A percentile compares a stretch with the other conserved stretches of the same genome.
These are phyloP conservation scores for Didymodactylos carnosus DNA, from an alignment of 2,888 invertebrate genomes.

Conservation along the genomic window DNA sequence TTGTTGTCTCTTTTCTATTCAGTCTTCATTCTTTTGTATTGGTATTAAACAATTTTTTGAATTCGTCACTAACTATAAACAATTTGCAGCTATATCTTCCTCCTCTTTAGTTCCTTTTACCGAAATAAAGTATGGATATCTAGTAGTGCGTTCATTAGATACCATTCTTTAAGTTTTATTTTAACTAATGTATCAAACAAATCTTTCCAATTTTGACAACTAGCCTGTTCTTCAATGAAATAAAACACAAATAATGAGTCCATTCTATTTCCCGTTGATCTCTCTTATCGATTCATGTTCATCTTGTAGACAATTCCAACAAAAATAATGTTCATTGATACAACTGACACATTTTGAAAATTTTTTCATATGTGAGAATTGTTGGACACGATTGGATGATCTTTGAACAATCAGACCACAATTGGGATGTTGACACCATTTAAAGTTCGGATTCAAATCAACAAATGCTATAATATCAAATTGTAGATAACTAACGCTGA, in stretches of 20 bases:
- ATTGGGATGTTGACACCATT: slow-evolving; percentile 50
- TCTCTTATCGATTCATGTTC: slow-evolving; percentile 47
- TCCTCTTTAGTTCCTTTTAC: slow-evolving; percentile 29
- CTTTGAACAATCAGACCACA: slow-evolving; percentile 45
- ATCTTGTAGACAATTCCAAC: slow-evolving; percentile 42
- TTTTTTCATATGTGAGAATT: slow-evolving; percentile 30
- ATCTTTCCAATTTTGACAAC: slow-evolving; percentile 46
- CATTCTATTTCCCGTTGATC: no score
- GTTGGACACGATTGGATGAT: slow-evolving; percentile 24
- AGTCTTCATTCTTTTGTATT: slow-evolving; percentile 51
- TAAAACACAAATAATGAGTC: no score
- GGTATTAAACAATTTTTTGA: slow-evolving; percentile 50
- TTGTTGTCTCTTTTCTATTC: no score
- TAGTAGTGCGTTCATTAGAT: slow-evolving; percentile 17
- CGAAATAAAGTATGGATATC: slow-evolving; percentile 17
- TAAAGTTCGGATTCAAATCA: slow-evolving; percentile 48
- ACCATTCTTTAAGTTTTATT: slow-evolving; percentile 45
- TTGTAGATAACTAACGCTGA: slow-evolving; percentile 44
- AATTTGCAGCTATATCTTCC: slow-evolving; percentile 38
- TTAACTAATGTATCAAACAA: slow-evolving; percentile 45
- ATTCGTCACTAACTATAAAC: slow-evolving; percentile 49
- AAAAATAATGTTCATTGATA: slow-evolving; percentile 50
- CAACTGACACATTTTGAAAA: slow-evolving; percentile 47
- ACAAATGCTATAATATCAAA: slow-evolving; percentile 54
- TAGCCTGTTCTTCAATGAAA: no score